A percentile compares a stretch with the other conserved stretches of the same genome.
phyloP scores from a whole-genome alignment of 37 sponge, comb jelly and placozoan species.

The Oopsacas minuta region DNA sequence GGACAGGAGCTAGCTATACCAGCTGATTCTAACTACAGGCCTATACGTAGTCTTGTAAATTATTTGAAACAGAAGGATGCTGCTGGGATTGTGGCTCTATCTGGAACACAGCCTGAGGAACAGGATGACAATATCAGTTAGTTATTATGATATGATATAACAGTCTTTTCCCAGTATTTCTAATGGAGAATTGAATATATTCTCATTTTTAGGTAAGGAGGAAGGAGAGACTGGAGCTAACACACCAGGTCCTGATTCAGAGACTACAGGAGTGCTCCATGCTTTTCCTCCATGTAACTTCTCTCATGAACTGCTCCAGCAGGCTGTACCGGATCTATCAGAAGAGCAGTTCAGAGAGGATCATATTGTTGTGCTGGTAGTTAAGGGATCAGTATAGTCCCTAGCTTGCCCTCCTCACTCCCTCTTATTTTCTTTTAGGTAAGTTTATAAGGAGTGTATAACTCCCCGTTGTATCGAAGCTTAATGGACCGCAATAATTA shows the following conservation, averaged over 20 bases:
- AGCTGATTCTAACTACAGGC: slow-evolving; percentile 27
- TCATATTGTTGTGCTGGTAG: slow-evolving; percentile 80
- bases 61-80: slow-evolving; percentile 88
- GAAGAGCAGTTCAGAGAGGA: slow-evolving; percentile 73
- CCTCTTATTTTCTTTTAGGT: background rate
- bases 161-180: no score
- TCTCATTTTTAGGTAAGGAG: background rate
- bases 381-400: slow-evolving; percentile 57
- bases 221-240: background rate
- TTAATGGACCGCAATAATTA: no score
- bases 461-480: no score
- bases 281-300: slow-evolving; percentile 92
- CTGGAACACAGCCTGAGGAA: slow-evolving; percentile 14
- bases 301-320: slow-evolving; percentile 54
- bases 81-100: slow-evolving; percentile 79
- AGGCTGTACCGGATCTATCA: slow-evolving; percentile 58
- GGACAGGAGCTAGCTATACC: slow-evolving; percentile 21
- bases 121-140: slow-evolving; percentile 6
- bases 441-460: background rate
- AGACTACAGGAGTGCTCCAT: slow-evolving; percentile 71
- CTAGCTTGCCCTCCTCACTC: background rate
- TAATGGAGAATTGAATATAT: no score
- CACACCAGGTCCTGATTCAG: slow-evolving; percentile 16
- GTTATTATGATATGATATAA: background rate
- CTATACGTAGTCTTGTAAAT: slow-evolving; percentile 70